These are phyloP conservation scores for Tetranychus truncatus DNA, from an alignment of 2,888 invertebrate species.

Conservation along the genomic window DNA sequence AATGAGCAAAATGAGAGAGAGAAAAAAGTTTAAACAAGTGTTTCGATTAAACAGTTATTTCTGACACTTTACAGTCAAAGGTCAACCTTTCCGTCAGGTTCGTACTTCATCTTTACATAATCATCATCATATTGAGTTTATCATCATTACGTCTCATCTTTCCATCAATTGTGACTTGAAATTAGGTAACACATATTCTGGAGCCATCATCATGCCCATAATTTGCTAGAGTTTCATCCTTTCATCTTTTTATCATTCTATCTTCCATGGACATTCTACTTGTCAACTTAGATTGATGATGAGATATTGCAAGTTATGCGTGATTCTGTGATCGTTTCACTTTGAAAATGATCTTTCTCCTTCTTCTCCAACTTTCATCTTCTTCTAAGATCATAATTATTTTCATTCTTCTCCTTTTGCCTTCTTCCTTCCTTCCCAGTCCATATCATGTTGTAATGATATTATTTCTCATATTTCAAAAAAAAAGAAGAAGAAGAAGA, in stretches of 20 bases:
- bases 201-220: background rate
- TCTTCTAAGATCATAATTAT: background rate
- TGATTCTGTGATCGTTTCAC: background rate
- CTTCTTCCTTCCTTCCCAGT: background rate
- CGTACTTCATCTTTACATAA: background rate
- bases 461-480: constrained; percentile 1
- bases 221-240: background rate
- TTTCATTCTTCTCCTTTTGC: background rate
- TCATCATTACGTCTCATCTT: background rate
- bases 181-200: constrained; percentile 1
- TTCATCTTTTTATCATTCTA: background rate
- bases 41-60: too few species aligned
- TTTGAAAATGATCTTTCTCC: background rate
- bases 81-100: background rate
- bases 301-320: background rate
- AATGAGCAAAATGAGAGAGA: too few species aligned
- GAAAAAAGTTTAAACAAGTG: too few species aligned
- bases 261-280: background rate
- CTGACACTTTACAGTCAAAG: background rate
- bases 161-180: background rate
- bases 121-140: background rate
- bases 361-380: background rate
- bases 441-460: background rate
- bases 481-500: too few species aligned
- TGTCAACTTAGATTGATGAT: constrained; percentile 1